A percentile compares a stretch with the other conserved stretches of the same genome.
Conservation (phyloP, 2,113 vertebrate species). For the Chitala chitala region DNA sequence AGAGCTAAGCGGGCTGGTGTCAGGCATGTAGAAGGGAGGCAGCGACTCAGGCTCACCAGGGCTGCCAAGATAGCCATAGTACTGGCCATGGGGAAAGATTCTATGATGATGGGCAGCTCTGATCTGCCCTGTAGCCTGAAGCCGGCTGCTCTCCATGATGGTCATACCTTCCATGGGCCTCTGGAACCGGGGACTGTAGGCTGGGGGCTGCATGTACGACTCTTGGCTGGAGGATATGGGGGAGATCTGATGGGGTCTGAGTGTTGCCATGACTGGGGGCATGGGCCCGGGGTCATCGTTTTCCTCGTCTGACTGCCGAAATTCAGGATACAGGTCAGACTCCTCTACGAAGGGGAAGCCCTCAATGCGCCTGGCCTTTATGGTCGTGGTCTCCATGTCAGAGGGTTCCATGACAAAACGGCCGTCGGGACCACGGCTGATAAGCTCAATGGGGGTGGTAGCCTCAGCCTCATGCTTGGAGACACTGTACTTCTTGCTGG, state of each 20-base stretch:
- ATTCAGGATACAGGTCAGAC: constrained; percentile 94
- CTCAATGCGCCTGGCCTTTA: constrained; percentile 84
- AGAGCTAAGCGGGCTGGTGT: constrained; percentile 92
- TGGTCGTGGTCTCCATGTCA: constrained; percentile 72
- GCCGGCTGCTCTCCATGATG: constrained; percentile 75
- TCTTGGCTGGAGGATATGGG: constrained; percentile 95
- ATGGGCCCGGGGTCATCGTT: constrained; percentile 84
- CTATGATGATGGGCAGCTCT: constrained; percentile 75
- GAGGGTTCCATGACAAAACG: constrained; percentile 87
- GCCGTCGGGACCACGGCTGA: constrained; percentile 91
- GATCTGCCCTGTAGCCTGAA: constrained; percentile 86
- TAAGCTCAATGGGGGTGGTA: constrained; percentile 91
- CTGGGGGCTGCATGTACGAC: constrained; percentile 93
- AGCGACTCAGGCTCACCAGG: constrained; percentile 84
- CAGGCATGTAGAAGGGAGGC: constrained; percentile 94
- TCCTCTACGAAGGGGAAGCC: constrained; percentile 98
- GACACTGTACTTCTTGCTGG: constrained; percentile 89
- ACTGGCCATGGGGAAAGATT: constrained; percentile 77
- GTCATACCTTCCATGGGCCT: constrained; percentile 82
- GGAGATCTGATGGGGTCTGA: constrained; percentile 85
- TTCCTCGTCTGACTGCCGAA: constrained; percentile 95
- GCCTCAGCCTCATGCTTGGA: constrained; percentile 86
- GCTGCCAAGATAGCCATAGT: constrained; percentile 91
- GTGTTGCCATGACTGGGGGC: constrained; percentile 78
- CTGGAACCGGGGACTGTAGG: constrained; percentile 95